Percentiles rank a stretch among this genome's conserved stretches.
phyloP scores from a whole-genome alignment of 1,140 invertebrate species.

The Orussus abietinus region DNA sequence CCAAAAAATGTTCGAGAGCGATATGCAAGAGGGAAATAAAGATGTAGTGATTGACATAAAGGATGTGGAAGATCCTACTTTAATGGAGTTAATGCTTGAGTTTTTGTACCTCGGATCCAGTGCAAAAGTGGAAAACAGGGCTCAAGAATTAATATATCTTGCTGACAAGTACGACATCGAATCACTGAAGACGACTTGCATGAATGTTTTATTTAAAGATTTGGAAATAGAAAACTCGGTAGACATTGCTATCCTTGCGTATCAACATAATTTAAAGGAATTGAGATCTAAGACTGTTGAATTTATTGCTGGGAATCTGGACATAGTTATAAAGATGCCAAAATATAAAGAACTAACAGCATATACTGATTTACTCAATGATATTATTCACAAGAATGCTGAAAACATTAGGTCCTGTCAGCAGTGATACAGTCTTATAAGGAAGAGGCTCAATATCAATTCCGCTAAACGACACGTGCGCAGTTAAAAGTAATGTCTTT shows the following conservation, averaged over 20 bases:
- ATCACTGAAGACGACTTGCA: slow-evolving; percentile 46
- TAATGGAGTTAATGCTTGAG: slow-evolving; percentile 61
- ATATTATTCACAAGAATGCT: too few relatives aligned
- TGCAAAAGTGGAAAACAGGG: slow-evolving; percentile 53
- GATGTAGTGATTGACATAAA: slow-evolving; percentile 60
- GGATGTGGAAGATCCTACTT: slow-evolving; percentile 61
- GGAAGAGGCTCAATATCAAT: too few relatives aligned
- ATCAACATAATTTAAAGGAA: background rate
- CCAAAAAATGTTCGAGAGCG: slow-evolving; percentile 68
- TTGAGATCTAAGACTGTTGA: background rate
- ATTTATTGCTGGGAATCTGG: slow-evolving; percentile 1
- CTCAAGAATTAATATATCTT: slow-evolving; percentile 46
- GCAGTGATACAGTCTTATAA: too few relatives aligned
- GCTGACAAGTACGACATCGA: slow-evolving; percentile 50
- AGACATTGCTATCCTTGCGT: background rate
- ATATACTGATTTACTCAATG: too few relatives aligned
- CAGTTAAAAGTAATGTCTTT: too few relatives aligned
- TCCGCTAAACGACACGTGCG: too few relatives aligned
- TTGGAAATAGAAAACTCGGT: background rate
- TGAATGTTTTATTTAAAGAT: slow-evolving; percentile 34
- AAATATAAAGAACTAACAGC: too few relatives aligned
- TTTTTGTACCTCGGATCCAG: slow-evolving; percentile 69
- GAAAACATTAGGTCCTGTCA: too few relatives aligned
- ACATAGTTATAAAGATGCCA: too few relatives aligned
- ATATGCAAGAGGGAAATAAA: slow-evolving; percentile 61